Conservation (phyloP, 2,888 invertebrate species). For the Oscheius sp. region DNA sequence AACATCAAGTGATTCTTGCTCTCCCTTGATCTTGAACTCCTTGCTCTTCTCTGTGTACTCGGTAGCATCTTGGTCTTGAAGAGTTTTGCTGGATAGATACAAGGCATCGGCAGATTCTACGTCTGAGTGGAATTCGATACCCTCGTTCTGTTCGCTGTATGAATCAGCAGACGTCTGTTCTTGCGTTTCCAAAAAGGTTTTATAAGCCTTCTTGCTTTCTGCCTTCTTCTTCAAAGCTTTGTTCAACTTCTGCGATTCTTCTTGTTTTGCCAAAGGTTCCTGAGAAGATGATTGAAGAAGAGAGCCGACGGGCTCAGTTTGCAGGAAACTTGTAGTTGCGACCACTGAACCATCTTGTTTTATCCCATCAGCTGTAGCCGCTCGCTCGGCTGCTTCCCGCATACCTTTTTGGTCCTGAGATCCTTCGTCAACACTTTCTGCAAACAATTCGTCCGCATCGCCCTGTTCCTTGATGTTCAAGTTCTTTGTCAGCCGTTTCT, state of each 20-base stretch:
- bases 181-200: constrained; percentile 1
- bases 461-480: constrained; percentile 26
- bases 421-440: constrained; percentile 13
- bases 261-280: constrained; percentile 24
- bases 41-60: constrained; percentile 11
- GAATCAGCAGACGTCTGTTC: constrained; percentile 7
- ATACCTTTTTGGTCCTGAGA: constrained; percentile 10
- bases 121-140: not conserved
- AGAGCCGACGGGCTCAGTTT: constrained; percentile 11
- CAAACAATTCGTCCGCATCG: constrained; percentile 19
- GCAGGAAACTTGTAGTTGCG: not conserved
- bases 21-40: not conserved
- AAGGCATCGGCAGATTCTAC: constrained; percentile 6
- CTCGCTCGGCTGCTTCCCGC: not conserved
- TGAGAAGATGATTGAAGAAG: not conserved
- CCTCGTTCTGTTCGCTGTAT: constrained; percentile 26
- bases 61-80: not conserved
- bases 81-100: not conserved
- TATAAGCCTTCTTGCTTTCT: not conserved
- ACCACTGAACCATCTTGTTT: not conserved
- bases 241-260: constrained; percentile 13
- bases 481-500: constrained; percentile 27
- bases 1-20: not conserved
- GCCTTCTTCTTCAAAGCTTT: constrained; percentile 18
- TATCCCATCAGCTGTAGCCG: not conserved